phyloP scores from a whole-genome alignment of 2,797 vertebrate species.

The Florisuga fusca region DNA sequence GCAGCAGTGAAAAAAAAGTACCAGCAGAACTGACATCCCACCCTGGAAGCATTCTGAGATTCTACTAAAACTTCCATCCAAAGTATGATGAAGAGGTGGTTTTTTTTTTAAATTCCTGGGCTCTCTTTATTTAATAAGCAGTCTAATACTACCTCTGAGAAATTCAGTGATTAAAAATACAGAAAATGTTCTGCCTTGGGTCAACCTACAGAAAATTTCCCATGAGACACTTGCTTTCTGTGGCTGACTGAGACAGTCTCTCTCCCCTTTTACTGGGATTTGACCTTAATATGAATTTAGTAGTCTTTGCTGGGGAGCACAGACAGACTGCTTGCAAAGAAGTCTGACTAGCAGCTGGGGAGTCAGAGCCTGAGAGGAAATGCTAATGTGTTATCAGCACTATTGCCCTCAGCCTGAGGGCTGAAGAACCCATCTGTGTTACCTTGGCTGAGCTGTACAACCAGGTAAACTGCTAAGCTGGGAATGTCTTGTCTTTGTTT shows the following conservation, averaged over 20 bases:
- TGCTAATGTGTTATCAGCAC: background rate
- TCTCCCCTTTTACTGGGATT: background rate
- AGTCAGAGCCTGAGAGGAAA: background rate
- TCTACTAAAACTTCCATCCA: background rate
- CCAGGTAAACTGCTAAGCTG: background rate
- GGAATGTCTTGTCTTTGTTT: background rate
- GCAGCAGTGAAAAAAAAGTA: background rate
- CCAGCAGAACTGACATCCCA: background rate
- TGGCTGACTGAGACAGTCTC: background rate
- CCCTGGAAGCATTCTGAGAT: background rate
- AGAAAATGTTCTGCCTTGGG: background rate
- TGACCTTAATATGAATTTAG: background rate
- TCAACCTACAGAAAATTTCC: background rate
- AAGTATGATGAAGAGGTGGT: background rate
- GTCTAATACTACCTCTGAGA: background rate
- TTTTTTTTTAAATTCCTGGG: background rate
- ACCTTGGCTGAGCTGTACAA: background rate
- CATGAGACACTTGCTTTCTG: background rate
- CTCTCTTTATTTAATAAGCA: background rate
- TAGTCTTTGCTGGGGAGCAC: background rate
- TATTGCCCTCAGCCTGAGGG: background rate
- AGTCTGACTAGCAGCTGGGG: background rate
- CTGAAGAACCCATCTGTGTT: background rate
- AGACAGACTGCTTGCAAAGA: background rate
- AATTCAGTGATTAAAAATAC: background rate